Percentiles rank a stretch among this genome's conserved stretches.
phyloP scores from a whole-genome alignment of 2,888 invertebrate species.

The Teinopalpus imperialis region DNA sequence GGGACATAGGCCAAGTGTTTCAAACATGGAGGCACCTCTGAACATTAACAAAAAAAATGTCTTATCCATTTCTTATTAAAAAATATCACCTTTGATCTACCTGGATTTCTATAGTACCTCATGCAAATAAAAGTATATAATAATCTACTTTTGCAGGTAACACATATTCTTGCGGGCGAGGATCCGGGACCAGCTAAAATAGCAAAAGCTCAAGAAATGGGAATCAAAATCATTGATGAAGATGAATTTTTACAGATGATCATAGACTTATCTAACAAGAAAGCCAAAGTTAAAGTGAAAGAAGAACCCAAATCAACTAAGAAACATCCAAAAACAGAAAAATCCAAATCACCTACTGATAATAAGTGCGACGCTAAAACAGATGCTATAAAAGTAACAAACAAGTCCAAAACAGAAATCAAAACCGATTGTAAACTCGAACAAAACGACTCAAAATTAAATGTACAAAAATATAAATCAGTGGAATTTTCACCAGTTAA shows the following conservation, averaged over 20 bases:
- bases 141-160: conserved; percentile 73
- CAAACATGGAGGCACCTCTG: too few relatives aligned
- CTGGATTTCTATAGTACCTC: too few relatives aligned
- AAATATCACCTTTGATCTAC: too few relatives aligned
- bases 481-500: neutral
- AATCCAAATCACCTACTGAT: conserved; percentile 32
- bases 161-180: conserved; percentile 91
- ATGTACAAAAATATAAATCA: conserved; percentile 18
- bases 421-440: conserved; percentile 18
- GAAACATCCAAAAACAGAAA: conserved; percentile 41
- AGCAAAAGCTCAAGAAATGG: conserved; percentile 86
- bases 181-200: conserved; percentile 93
- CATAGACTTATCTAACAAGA: conserved; percentile 70
- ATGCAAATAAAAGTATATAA: too few relatives aligned
- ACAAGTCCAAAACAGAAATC: conserved; percentile 20
- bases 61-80: too few relatives aligned
- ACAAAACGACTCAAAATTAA: conserved; percentile 7
- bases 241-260: conserved; percentile 92
- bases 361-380: conserved; percentile 35
- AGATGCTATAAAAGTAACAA: conserved; percentile 25
- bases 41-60: too few relatives aligned
- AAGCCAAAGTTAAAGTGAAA: conserved; percentile 31
- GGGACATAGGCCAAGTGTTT: too few relatives aligned
- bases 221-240: conserved; percentile 89
- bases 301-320: conserved; percentile 25